Conservation (phyloP, 2,888 invertebrate genomes). For the Biston betularia region DNA sequence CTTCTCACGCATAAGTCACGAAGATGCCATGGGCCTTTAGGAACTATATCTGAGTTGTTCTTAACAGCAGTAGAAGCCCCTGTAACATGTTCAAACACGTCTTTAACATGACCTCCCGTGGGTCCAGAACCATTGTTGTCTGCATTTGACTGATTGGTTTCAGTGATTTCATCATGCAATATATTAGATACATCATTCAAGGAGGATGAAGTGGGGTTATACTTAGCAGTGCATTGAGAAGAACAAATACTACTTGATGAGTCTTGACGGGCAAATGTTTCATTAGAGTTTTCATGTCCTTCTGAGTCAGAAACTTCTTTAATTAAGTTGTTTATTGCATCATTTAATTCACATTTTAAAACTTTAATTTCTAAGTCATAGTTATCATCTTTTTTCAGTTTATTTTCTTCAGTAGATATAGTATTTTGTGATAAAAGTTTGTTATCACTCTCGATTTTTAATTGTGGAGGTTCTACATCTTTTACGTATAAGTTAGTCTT, state of each 20-base stretch:
- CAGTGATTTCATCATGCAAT: conserved; percentile 75
- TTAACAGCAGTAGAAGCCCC: conserved; percentile 53
- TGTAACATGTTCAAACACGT: conserved; percentile 77
- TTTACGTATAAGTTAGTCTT: conserved; percentile 76
- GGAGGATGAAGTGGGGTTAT: conserved; percentile 87
- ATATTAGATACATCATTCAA: conserved; percentile 87
- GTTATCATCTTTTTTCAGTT: conserved; percentile 45
- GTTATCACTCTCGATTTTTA: conserved; percentile 36
- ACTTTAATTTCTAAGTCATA: conserved; percentile 77
- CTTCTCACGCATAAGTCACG: conserved; percentile 88
- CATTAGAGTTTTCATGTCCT: conserved; percentile 61
- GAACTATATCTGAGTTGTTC: conserved; percentile 40
- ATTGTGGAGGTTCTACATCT: conserved; percentile 51
- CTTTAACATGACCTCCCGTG: conserved; percentile 71
- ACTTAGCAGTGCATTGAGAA: conserved; percentile 90
- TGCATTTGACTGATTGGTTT: conserved; percentile 51
- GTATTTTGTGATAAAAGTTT: conserved; percentile 6
- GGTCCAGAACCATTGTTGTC: conserved; percentile 48
- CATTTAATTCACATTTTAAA: conserved; percentile 79
- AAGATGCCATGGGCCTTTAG: conserved; percentile 79
- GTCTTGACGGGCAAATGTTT: conserved; percentile 81
- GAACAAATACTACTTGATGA: conserved; percentile 88
- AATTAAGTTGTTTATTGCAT: conserved; percentile 79
- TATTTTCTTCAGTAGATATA: conserved; percentile 19
- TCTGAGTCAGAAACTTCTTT: conserved; percentile 79